phyloP scores from a whole-genome alignment of 2,797 vertebrate species.

The Cuniculus paca region DNA sequence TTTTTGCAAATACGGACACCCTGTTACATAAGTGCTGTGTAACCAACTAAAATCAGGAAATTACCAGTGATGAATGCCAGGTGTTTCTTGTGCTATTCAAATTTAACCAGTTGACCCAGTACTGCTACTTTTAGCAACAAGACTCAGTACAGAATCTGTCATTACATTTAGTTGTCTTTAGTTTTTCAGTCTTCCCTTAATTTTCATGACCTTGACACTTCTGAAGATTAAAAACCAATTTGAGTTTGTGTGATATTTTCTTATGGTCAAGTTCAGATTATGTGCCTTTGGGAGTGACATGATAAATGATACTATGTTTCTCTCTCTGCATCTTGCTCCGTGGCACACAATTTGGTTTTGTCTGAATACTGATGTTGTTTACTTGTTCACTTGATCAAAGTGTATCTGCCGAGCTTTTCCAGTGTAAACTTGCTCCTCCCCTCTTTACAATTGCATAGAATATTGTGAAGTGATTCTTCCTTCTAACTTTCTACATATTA shows the following conservation, averaged over 20 bases:
- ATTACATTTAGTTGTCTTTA: background rate
- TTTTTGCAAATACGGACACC: background rate
- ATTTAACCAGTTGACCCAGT: background rate
- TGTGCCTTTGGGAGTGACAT: background rate
- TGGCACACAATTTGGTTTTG: background rate
- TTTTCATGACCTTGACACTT: conserved; percentile 15
- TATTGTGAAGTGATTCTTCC: background rate
- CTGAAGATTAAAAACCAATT: background rate
- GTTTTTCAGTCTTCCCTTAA: background rate
- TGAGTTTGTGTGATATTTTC: background rate
- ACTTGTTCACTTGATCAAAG: conserved; percentile 10
- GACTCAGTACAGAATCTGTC: background rate
- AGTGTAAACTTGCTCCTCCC: background rate
- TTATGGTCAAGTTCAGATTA: background rate
- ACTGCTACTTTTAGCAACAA: conserved; percentile 18
- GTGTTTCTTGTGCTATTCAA: background rate
- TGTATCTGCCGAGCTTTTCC: background rate
- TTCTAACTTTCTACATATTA: background rate
- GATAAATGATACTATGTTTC: background rate
- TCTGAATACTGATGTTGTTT: background rate
- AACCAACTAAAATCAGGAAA: background rate
- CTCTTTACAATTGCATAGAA: conserved; percentile 24
- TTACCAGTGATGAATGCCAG: background rate
- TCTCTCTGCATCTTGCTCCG: background rate
- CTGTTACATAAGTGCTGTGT: background rate